Conservation (phyloP, 2,113 vertebrate species). For the Trochalopteron elliotii region DNA sequence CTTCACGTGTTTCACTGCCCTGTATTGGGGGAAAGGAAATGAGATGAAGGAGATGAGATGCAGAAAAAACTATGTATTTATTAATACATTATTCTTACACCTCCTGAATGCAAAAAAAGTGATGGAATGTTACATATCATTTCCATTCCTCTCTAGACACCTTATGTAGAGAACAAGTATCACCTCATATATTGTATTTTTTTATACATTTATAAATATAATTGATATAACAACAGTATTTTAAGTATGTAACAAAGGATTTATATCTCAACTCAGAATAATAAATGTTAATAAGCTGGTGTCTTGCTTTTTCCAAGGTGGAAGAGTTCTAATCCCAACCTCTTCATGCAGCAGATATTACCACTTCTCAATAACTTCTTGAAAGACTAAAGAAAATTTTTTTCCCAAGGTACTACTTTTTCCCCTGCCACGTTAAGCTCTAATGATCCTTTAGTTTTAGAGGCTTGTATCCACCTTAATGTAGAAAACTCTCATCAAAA, state of each 20-base stretch:
- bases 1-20: conserved; percentile 90
- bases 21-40: conserved; percentile 15
- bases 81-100: not conserved
- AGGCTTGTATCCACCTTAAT: not conserved
- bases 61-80: not conserved
- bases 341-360: not conserved
- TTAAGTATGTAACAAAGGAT: not conserved
- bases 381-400: not conserved
- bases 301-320: not conserved
- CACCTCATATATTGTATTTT: not conserved
- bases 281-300: not conserved
- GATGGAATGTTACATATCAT: not conserved
- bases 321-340: not conserved
- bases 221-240: not conserved
- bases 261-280: not conserved
- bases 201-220: not conserved
- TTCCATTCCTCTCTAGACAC: not conserved
- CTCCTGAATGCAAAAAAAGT: not conserved
- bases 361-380: not conserved
- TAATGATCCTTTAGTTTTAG: not conserved
- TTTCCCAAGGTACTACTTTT: not conserved
- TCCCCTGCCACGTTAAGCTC: not conserved
- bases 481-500: not conserved
- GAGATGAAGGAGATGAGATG: not conserved
- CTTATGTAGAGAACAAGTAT: not conserved